Evolutionary conservation across 2,113 vertebrate species (phyloP), one percentile per base, ranked within the genome.

Genomic region (Chamaea fasciata): DNA sequence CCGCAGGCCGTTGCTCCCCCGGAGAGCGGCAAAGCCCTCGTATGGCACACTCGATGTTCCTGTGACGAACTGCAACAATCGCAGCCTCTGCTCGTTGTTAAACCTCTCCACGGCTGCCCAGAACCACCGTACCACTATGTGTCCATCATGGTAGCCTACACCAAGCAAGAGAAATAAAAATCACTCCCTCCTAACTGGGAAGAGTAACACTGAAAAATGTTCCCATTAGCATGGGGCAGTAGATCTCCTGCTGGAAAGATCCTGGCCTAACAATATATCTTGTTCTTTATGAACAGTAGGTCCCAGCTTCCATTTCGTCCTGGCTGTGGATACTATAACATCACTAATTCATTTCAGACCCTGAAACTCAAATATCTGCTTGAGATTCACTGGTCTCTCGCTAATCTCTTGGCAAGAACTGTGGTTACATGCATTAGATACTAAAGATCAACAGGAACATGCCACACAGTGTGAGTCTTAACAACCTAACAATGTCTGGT

Each of bases 121-220:
- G 97, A 99, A 99, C 99, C 99, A 99, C 21, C 99, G 98, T 93
- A 99, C 99, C 89, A 99, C 99, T 7, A 99, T 99, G 97, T 99
- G 99, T 3, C 99, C 98, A 11, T 99, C 99, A 13, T 99, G 99
- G 96, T 99, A 99, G 95, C 99, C 99, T 99, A 83, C 75, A 92
- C 9, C 11, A 83, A 73, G 49, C 26, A 59, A 78, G 24, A 90
- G 37, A 86, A 62, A 91, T 84, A 77, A 82, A 76, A 71, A 87
- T 81, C 56, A 47, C 13, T 15, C 10, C 10, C 33, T 67, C 9
- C 55, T 33, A 44, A 77, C 23, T 11, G 21, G 24, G 42, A 84
- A 77, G 15, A 9, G 24, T 53, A 87, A 63, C 28, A 35, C 4
- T 5, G 1, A 68, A 91, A n/a, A 68, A n/a, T 4, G 30, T 33